A percentile compares a stretch with the other conserved stretches of the same genome.
These are phyloP conservation scores for Coleophora deauratella DNA, from an alignment of 2,888 invertebrate species.

Conservation along the genomic window DNA sequence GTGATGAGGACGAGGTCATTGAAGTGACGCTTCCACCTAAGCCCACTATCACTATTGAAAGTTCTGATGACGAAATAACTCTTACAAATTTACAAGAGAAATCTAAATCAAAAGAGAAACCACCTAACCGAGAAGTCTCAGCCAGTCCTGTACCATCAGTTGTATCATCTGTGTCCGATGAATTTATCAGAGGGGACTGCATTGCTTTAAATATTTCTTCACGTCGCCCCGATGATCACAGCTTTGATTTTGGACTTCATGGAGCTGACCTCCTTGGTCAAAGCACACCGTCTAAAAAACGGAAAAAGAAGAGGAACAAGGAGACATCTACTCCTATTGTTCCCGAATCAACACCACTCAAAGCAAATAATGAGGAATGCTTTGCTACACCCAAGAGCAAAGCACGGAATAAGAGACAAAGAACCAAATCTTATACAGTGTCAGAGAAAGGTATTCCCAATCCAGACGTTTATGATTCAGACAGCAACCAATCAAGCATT, in stretches of 20 bases:
- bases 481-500: conserved; percentile 58
- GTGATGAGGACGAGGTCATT: conserved; percentile 66
- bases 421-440: conserved; percentile 47
- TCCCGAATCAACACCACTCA: conserved; percentile 13
- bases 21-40: conserved; percentile 62
- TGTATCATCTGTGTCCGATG: conserved; percentile 66
- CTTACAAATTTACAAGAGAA: conserved; percentile 23
- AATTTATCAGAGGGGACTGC: conserved; percentile 64
- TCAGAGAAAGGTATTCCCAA: conserved; percentile 49
- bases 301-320: conserved; percentile 56
- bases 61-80: conserved; percentile 57
- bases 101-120: conserved; percentile 24
- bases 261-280: conserved; percentile 55
- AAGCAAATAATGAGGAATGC: conserved; percentile 33
- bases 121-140: conserved; percentile 33
- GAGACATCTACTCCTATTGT: conserved; percentile 46
- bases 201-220: conserved; percentile 66
- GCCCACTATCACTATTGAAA: conserved; percentile 64
- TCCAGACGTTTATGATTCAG: conserved; percentile 74
- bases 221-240: conserved; percentile 42
- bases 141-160: conserved; percentile 65
- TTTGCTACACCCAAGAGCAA: conserved; percentile 68
- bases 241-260: conserved; percentile 66
- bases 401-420: conserved; percentile 57
- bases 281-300: conserved; percentile 50